Base-by-base conservation (phyloP, 1,140 invertebrate species). In the Ectropis grisescens region DNA sequence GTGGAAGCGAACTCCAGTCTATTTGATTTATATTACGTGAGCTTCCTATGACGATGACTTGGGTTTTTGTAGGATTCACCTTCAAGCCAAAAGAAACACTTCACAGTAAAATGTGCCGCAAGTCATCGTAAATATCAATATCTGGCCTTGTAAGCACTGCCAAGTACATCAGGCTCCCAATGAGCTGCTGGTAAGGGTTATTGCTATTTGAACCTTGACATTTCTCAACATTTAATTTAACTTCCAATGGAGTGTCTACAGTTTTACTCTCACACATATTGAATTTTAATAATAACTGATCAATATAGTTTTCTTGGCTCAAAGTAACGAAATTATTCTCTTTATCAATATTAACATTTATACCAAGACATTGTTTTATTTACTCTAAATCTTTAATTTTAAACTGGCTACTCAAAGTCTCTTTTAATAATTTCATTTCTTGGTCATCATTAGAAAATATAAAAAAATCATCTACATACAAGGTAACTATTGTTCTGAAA, bases 131-230 rank as follows among this genome's bases (percentile, higher is more conserved):
- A n/a, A n/a, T n/a, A n/a, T n/a, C 39, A 11, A 85, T 79, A 46
- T 85, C 83, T 29, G 82, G 83, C 13, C 83, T 33, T 9, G 78
- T 83, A 0, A 50, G 11, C n/a, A n/a, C n/a, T n/a, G n/a, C n/a
- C n/a, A n/a, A n/a, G n/a, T n/a, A n/a, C n/a, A n/a, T n/a, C n/a
- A 40, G 11, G 6, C 26, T 19, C 1, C 37, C 31, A 13, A 33
- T 29, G 2, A 29, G 11, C n/a, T 33, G 22, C 29, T 33, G 26
- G 29, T 33, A 40, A n/a, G n/a, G n/a, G n/a, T n/a, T n/a, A n/a
- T n/a, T n/a, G n/a, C n/a, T n/a, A n/a, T n/a, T n/a, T n/a, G n/a
- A n/a, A n/a, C n/a, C n/a, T n/a, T n/a, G n/a, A n/a, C n/a, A n/a
- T n/a, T n/a, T n/a, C n/a, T n/a, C n/a, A n/a, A n/a, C n/a, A n/a